Percentiles rank a stretch among this genome's conserved stretches.
phyloP scores from a whole-genome alignment of 2,113 vertebrate genomes.

The Thymallus thymallus region DNA sequence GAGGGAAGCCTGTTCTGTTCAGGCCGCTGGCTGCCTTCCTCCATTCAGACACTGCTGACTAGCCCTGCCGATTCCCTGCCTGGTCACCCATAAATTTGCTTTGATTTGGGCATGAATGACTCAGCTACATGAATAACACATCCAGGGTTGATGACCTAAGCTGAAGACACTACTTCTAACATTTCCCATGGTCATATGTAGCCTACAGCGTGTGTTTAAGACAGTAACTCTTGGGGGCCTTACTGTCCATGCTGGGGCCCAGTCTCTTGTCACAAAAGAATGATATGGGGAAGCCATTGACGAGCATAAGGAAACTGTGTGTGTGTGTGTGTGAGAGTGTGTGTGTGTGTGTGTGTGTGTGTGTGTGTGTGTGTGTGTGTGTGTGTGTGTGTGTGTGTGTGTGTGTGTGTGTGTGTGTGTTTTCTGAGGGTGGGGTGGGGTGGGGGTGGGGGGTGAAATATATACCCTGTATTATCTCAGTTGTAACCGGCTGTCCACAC shows the following conservation, averaged over 20 bases:
- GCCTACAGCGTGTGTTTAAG: neutral
- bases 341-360: neutral
- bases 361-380: neutral
- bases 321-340: neutral
- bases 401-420: neutral
- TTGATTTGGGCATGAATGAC: constrained; percentile 52
- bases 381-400: constrained; percentile 10
- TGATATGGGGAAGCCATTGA: too few species aligned
- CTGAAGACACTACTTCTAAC: neutral
- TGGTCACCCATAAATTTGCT: constrained; percentile 47
- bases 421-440: too few species aligned
- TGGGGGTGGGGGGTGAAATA: too few species aligned
- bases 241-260: neutral
- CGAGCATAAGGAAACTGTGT: too few species aligned
- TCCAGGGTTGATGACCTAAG: constrained; percentile 32
- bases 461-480: constrained; percentile 61
- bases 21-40: constrained; percentile 60
- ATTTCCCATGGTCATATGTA: neutral
- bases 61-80: constrained; percentile 32
- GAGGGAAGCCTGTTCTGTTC: constrained; percentile 51
- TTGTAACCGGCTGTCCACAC: constrained; percentile 56
- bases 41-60: constrained; percentile 60
- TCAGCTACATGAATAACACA: constrained; percentile 29
- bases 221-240: constrained; percentile 3
- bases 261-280: neutral